Percentiles rank a stretch among this genome's conserved stretches.
These are phyloP conservation scores for Merodon equestris DNA, from an alignment of 2,888 invertebrate genomes.

Conservation along the genomic window DNA sequence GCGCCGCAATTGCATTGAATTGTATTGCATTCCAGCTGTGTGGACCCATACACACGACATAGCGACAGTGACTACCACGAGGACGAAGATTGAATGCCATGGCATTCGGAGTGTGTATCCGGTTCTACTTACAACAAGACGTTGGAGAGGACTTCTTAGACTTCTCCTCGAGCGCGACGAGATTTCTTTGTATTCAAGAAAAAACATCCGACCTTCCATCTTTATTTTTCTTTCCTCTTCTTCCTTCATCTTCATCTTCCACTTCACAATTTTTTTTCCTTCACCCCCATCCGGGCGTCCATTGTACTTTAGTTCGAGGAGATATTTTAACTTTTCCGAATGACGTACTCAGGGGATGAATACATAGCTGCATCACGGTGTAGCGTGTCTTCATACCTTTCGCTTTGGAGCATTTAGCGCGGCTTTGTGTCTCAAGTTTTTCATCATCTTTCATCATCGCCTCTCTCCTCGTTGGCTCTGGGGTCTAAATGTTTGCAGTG, in stretches of 20 bases:
- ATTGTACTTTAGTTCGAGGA: slow-evolving; percentile 42
- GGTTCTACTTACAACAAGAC: slow-evolving; percentile 34
- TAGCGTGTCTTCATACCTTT: background rate
- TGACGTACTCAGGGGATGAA: slow-evolving; percentile 8
- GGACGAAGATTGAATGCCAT: slow-evolving; percentile 52
- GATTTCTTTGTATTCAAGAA: slow-evolving; percentile 27
- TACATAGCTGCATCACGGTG: too few relatives aligned
- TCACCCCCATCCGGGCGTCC: slow-evolving; percentile 9
- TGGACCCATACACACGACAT: background rate
- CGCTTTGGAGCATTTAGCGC: too few relatives aligned
- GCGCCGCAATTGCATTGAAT: slow-evolving; percentile 50
- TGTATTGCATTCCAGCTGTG: slow-evolving; percentile 26
- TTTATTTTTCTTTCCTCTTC: too few relatives aligned
- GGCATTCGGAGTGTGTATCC: slow-evolving; percentile 59
- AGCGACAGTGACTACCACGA: background rate
- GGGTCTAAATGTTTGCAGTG: too few relatives aligned
- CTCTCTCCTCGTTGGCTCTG: too few relatives aligned
- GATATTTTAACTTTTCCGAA: slow-evolving; percentile 48
- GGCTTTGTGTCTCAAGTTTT: too few relatives aligned
- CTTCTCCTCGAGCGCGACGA: slow-evolving; percentile 13
- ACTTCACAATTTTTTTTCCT: too few relatives aligned
- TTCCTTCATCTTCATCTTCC: too few relatives aligned
- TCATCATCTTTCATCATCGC: too few relatives aligned
- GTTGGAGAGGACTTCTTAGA: slow-evolving; percentile 20
- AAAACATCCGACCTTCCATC: slow-evolving; percentile 16